These are phyloP conservation scores for Atherinosoma microstoma DNA, from an alignment of 2,797 vertebrate genomes.

Conservation along the genomic window DNA sequence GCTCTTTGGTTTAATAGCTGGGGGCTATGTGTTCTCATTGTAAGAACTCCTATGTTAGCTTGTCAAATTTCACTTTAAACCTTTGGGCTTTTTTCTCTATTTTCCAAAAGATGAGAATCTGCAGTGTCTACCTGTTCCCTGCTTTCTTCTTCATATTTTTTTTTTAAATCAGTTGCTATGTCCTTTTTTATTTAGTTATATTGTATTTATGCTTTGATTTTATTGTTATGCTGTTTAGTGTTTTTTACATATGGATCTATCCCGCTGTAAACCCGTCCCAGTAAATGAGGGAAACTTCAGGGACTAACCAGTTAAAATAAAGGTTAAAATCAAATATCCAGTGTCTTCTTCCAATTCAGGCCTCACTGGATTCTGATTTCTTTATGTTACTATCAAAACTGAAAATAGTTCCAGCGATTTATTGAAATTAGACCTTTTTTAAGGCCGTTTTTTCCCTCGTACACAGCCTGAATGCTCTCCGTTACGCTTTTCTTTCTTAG, in stretches of 20 bases:
- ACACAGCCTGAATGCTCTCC: no score
- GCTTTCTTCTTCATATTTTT: not conserved
- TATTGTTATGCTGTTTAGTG: no score
- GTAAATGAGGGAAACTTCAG: no score
- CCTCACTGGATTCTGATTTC: not conserved
- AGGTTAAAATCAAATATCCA: not conserved
- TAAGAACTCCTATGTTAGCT: slow-evolving; percentile 68
- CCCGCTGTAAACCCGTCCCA: no score
- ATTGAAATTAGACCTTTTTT: no score
- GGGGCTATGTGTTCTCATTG: slow-evolving; percentile 62
- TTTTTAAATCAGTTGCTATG: not conserved
- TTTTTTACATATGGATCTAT: no score
- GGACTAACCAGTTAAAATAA: no score
- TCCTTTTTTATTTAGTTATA: no score
- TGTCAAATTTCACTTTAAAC: slow-evolving; percentile 67
- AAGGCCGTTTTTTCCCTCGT: no score
- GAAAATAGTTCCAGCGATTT: no score
- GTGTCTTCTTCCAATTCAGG: not conserved
- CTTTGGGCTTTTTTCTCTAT: slow-evolving; percentile 50
- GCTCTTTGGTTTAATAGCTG: slow-evolving; percentile 21
- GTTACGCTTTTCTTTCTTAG: not conserved
- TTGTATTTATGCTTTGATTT: no score
- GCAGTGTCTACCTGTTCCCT: slow-evolving; percentile 11
- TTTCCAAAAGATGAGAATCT: slow-evolving; percentile 48
- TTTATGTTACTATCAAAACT: not conserved